These are phyloP conservation scores for Trogon surrucura DNA, from an alignment of 2,113 vertebrate genomes.

Conservation along the genomic window DNA sequence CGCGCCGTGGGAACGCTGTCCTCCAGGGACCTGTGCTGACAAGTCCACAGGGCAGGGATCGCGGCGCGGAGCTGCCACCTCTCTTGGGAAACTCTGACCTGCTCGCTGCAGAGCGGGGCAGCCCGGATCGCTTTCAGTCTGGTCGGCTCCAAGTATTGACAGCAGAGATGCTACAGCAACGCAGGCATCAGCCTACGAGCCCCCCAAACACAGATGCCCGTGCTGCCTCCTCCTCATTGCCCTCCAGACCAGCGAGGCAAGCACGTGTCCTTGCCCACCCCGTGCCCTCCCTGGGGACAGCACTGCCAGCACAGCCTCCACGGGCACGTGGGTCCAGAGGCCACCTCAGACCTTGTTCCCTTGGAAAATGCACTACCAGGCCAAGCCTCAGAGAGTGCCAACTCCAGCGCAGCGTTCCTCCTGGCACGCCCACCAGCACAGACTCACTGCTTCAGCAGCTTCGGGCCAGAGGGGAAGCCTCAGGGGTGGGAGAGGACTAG, in stretches of 20 bases:
- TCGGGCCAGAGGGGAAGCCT: neutral
- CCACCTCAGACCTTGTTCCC: neutral
- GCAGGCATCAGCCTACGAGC: neutral
- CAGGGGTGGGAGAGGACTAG: neutral
- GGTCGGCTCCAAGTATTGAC: fast-evolving
- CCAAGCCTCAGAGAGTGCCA: neutral
- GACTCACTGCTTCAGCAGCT: neutral
- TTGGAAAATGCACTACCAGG: neutral
- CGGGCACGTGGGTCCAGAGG: fast-evolving
- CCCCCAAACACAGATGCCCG: fast-evolving
- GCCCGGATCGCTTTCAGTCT: neutral
- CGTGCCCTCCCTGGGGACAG: neutral
- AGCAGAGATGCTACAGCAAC: neutral
- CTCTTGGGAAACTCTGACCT: neutral
- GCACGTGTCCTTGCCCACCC: fast-evolving
- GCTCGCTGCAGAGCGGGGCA: fast-evolving
- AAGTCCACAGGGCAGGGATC: neutral
- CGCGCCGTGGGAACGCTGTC: neutral
- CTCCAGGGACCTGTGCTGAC: neutral
- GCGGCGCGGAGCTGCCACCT: fast-evolving
- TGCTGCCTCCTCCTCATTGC: fast-evolving
- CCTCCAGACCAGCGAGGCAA: fast-evolving
- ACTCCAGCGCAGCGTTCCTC: fast-evolving
- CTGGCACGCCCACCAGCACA: neutral
- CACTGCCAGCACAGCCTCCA: neutral